These are phyloP conservation scores for Numenius arquata DNA, from an alignment of 2,113 vertebrate species.

Conservation along the genomic window DNA sequence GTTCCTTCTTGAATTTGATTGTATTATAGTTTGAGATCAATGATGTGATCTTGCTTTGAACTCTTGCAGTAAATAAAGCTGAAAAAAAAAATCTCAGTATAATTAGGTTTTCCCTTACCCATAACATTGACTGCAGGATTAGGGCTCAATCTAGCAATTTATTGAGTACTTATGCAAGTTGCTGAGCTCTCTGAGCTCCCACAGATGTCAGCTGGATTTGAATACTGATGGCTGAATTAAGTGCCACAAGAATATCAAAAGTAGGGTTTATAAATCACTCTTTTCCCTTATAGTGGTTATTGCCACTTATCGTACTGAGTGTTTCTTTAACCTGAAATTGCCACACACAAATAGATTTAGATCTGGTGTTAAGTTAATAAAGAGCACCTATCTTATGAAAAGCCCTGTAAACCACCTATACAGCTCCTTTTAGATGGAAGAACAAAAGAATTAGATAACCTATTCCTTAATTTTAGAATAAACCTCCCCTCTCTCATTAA, in stretches of 20 bases:
- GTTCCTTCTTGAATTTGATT: neutral
- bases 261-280: neutral
- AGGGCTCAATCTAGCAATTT: slow-evolving; percentile 20
- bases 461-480: neutral
- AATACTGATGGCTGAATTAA: slow-evolving; percentile 51
- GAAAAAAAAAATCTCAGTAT: neutral
- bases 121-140: slow-evolving; percentile 21
- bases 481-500: rapidly evolving
- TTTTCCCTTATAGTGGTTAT: slow-evolving; percentile 9
- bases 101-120: slow-evolving; percentile 11
- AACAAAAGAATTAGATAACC: neutral
- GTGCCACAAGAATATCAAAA: neutral
- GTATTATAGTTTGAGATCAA: slow-evolving; percentile 2
- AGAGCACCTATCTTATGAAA: neutral
- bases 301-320: neutral
- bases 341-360: neutral
- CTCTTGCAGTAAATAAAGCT: slow-evolving; percentile 13
- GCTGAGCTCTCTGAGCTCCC: neutral
- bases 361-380: neutral
- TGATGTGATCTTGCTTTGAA: slow-evolving; percentile 13
- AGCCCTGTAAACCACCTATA: neutral
- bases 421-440: neutral
- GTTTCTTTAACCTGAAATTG: slow-evolving; percentile 1
- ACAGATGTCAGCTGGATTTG: slow-evolving; percentile 22
- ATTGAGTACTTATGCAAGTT: slow-evolving; percentile 12